Conservation (phyloP, 2,797 vertebrate genomes). For the Manis javanica region DNA sequence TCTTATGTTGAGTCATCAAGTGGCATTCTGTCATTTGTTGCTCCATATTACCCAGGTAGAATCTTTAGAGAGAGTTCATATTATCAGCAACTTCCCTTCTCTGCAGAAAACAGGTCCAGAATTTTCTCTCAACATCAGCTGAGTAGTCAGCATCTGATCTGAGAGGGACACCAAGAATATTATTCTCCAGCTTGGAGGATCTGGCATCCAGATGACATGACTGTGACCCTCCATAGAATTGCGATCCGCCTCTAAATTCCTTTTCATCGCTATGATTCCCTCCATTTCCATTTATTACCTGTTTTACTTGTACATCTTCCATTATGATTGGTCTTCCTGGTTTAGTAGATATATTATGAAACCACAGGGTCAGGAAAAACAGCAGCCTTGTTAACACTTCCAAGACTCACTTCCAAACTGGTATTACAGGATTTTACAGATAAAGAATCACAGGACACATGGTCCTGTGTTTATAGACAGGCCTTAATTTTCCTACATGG, state of each 20-base stretch:
- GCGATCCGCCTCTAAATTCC: not conserved
- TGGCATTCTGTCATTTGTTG: not conserved
- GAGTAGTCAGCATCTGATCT: not conserved
- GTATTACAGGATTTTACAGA: not conserved
- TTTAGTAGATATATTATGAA: constrained; percentile 1
- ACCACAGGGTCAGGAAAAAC: not conserved
- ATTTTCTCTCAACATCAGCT: not conserved
- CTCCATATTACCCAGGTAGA: not conserved
- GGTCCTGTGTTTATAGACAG: not conserved
- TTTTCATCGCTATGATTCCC: not conserved
- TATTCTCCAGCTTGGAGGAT: not conserved
- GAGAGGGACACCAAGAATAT: not conserved
- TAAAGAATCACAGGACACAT: constrained; percentile 31
- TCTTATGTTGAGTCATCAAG: not conserved
- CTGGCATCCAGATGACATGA: not conserved
- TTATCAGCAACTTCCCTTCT: not conserved
- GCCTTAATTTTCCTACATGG: not conserved
- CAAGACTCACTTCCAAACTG: not conserved
- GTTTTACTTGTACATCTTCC: not conserved
- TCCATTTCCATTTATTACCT: constrained; percentile 29
- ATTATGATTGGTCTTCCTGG: not conserved
- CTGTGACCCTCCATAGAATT: not conserved
- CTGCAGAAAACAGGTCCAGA: constrained; percentile 6
- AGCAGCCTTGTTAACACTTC: not conserved
- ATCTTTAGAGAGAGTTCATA: not conserved